Evolutionary conservation across 2,797 vertebrate genomes (phyloP), one percentile per base, ranked within the genome.

Genomic region (Gobionotothen gibberifrons): DNA sequence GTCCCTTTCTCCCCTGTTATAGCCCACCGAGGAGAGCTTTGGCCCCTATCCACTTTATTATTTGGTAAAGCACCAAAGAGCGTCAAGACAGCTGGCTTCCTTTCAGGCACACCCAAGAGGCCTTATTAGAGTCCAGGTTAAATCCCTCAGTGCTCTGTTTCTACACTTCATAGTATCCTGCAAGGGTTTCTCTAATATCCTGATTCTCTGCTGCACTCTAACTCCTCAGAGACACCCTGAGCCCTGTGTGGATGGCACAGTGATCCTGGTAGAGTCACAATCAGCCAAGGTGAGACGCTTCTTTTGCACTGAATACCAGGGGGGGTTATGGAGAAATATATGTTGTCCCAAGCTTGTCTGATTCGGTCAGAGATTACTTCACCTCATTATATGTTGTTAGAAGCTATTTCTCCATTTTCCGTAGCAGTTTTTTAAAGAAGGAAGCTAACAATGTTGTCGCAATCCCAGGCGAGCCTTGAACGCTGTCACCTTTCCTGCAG

Each of bases 71-170:
- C 67, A 40, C 65, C 69, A 82, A 74, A 83, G 76, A 52, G 59
- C 68, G 72, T 48, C 44, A 32, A 48, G 66, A 54, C 62, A 64
- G 43, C 44, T 61, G 74, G 69, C 74, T 75, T 69, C 65, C 79
- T 75, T 53, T 47, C 68, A 66, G 58, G 47, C 78, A 69, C 75
- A 82, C 91, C 90, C 89, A 79, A 48, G 91, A 90, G 93, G 77
- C 84, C 90, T 91, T 90, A 92, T 93, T 94, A 92, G 88, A 90
- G 83, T 69, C 70, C 74, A 87, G 89, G 88, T 90, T 90, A 85
- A 88, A 82, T 73, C 83, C 79, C 83, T 62, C 48, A 84, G 77
- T 32, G 53, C 68, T 69, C 55, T 84, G 61, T 85, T 59, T 32
- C 82, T 69, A 79, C 70, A 71, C 81, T 86, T 76, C 64, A 59